Conservation (phyloP, 2,113 vertebrate species). For the Cololabis saira region DNA sequence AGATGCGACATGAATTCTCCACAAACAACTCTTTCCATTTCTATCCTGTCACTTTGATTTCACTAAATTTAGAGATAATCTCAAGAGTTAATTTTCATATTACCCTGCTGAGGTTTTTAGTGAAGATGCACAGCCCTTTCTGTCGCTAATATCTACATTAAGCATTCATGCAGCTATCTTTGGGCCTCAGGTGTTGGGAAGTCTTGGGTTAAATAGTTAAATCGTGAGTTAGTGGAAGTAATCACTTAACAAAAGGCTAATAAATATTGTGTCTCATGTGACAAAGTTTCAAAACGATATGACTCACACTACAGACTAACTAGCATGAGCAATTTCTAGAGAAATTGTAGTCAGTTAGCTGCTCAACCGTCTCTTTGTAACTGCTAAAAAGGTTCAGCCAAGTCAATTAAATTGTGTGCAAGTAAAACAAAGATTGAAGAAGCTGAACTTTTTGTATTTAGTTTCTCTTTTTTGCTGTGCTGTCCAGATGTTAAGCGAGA, state of each 20-base stretch:
- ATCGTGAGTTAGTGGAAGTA: too few relatives aligned
- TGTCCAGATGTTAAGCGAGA: too few relatives aligned
- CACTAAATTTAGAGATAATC: slow-evolving; percentile 30
- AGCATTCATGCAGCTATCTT: too few relatives aligned
- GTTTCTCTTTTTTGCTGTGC: too few relatives aligned
- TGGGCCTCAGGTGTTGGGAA: too few relatives aligned
- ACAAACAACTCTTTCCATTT: slow-evolving; percentile 34
- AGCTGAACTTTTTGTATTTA: background rate
- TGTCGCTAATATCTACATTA: background rate
- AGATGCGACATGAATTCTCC: slow-evolving; percentile 14
- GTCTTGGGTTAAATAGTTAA: too few relatives aligned
- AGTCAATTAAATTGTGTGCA: background rate
- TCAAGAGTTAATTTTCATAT: slow-evolving; percentile 15
- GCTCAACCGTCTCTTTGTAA: background rate
- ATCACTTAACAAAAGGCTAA: too few relatives aligned
- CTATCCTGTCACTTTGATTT: slow-evolving; percentile 12
- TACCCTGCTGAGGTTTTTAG: background rate
- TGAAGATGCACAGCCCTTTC: background rate
- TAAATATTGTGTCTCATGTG: too few relatives aligned
- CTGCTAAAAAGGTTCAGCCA: background rate
- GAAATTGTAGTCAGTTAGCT: background rate
- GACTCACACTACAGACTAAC: too few relatives aligned
- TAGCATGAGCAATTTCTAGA: background rate
- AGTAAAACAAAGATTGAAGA: background rate
- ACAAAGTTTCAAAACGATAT: too few relatives aligned